Evolutionary conservation across 2,797 vertebrate species (phyloP).

Genomic region (Acanthurus tractus): DNA sequence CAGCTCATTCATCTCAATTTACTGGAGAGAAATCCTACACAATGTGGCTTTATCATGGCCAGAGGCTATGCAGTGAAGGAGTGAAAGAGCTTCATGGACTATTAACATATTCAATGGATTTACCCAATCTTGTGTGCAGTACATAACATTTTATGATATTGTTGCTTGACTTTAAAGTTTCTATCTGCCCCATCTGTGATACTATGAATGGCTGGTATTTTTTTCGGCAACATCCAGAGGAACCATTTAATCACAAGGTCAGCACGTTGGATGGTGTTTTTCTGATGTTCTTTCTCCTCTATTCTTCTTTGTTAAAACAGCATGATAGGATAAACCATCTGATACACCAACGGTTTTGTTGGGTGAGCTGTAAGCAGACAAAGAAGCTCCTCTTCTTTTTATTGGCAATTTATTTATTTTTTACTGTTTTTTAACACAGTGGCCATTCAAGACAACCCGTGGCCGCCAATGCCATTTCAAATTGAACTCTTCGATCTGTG

Average conservation of each 20-base stretch:
- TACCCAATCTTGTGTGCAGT: background rate
- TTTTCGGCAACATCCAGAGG: background rate
- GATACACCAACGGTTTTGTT: slow-evolving; percentile 9
- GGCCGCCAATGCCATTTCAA: background rate
- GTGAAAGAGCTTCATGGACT: background rate
- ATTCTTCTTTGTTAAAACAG: background rate
- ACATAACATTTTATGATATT: background rate
- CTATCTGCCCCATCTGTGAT: background rate
- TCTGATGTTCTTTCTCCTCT: background rate
- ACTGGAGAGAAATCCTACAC: background rate
- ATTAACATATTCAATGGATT: background rate
- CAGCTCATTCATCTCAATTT: background rate
- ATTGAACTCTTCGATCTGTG: background rate
- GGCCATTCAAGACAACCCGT: background rate
- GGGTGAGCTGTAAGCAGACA: background rate
- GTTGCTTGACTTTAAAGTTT: background rate
- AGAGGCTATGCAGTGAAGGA: background rate
- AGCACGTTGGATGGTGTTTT: slow-evolving; percentile 4
- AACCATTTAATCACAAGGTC: slow-evolving; percentile 1
- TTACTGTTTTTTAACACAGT: background rate
- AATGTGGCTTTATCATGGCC: no score
- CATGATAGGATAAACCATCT: slow-evolving; percentile 8
- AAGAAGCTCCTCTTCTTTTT: background rate
- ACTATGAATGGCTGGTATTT: background rate
- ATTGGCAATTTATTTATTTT: background rate